Percentiles rank a stretch among this genome's conserved stretches.
Conservation (phyloP, 1,140 invertebrate species). For the Lepidostoma basale region DNA sequence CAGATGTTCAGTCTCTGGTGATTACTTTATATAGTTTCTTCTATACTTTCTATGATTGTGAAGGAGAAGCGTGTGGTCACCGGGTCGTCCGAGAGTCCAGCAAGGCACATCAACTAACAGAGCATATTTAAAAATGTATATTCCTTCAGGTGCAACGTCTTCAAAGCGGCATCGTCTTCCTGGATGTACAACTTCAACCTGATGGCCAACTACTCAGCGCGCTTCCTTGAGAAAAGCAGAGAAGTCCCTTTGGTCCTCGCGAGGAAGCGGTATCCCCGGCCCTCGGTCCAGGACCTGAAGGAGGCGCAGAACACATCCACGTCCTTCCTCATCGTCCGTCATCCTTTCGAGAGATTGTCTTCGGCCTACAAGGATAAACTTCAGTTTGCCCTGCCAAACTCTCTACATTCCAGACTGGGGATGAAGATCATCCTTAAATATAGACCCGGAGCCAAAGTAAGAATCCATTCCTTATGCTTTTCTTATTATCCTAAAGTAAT, state of each 20-base stretch:
- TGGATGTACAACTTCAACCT: constrained; percentile 91
- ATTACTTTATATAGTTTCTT: too few species aligned
- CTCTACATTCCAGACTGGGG: constrained; percentile 79
- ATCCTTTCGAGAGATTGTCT: constrained; percentile 87
- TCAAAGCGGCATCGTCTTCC: constrained; percentile 85
- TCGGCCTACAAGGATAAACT: constrained; percentile 91
- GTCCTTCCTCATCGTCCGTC: constrained; percentile 85
- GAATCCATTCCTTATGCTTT: too few species aligned
- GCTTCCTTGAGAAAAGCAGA: constrained; percentile 76
- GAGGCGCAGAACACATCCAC: constrained; percentile 63
- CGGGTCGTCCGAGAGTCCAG: too few species aligned
- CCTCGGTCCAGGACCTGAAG: constrained; percentile 69
- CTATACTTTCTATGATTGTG: too few species aligned
- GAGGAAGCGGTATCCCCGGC: constrained; percentile 77
- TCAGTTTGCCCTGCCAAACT: constrained; percentile 78
- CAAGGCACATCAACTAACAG: too few species aligned
- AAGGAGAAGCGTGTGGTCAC: too few species aligned
- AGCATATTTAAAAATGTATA: neutral
- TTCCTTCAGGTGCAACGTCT: constrained; percentile 73
- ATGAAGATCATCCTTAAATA: constrained; percentile 76
- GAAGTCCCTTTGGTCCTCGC: constrained; percentile 78
- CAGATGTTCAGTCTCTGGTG: too few species aligned
- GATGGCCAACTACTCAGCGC: constrained; percentile 78
- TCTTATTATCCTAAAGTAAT: too few species aligned
- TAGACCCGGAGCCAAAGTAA: constrained; percentile 53